These are phyloP conservation scores for Corydoras maculifer DNA, from an alignment of 2,113 vertebrate species.

Conservation along the genomic window DNA sequence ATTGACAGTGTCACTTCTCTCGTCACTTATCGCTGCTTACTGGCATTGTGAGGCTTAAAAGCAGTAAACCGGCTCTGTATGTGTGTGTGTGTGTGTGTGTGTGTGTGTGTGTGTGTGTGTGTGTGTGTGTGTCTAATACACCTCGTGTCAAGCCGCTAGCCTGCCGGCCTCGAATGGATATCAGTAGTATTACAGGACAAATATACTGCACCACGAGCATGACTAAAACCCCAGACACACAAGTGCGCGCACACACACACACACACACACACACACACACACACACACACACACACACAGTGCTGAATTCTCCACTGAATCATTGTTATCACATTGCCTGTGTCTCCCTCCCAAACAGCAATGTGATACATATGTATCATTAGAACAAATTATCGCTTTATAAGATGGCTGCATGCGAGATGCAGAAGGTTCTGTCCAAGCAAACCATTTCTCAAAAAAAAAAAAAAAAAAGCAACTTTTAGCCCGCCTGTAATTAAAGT, in stretches of 20 bases:
- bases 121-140: constrained; percentile 71
- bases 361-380: constrained; percentile 23
- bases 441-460: constrained; percentile 56
- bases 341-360: constrained; percentile 2
- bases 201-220: constrained; percentile 55
- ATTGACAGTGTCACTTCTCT: constrained; percentile 83
- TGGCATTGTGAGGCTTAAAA: constrained; percentile 60
- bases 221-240: constrained; percentile 23
- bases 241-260: too few relatives aligned
- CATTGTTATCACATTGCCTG: neutral
- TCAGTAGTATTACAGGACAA: constrained; percentile 80
- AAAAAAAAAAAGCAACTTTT: constrained; percentile 76
- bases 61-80: constrained; percentile 67
- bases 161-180: constrained; percentile 65
- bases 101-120: constrained; percentile 41
- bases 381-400: constrained; percentile 23
- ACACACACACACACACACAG: constrained; percentile 20
- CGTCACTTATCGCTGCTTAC: constrained; percentile 74
- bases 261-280: neutral
- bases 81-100: too few relatives aligned
- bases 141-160: constrained; percentile 81
- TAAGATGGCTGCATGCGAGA: neutral
- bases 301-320: constrained; percentile 13
- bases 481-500: constrained; percentile 85
- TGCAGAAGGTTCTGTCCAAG: constrained; percentile 23